These are phyloP conservation scores for Champsocephalus esox DNA, from an alignment of 2,797 vertebrate genomes.

Conservation along the genomic window DNA sequence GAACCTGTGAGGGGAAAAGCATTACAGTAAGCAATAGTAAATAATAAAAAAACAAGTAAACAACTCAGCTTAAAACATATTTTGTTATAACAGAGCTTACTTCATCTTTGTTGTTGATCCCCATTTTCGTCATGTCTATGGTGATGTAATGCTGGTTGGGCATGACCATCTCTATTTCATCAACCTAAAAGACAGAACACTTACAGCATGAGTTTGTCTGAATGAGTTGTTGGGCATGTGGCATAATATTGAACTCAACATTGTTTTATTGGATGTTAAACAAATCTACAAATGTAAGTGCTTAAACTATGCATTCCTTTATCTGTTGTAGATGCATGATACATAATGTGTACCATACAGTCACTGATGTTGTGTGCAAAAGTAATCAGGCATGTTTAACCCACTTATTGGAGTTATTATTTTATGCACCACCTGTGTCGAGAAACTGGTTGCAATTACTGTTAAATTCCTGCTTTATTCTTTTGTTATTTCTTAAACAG, in stretches of 20 bases:
- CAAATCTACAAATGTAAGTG: too few relatives aligned
- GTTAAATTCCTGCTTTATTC: too few relatives aligned
- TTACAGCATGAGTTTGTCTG: background rate
- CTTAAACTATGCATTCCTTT: background rate
- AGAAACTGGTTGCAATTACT: too few relatives aligned
- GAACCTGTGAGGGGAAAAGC: conserved; percentile 82
- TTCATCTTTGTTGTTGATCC: conserved; percentile 92
- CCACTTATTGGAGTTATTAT: too few relatives aligned
- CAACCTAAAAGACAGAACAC: conserved; percentile 85
- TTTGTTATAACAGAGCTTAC: conserved; percentile 76
- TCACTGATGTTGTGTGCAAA: background rate
- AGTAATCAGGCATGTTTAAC: background rate
- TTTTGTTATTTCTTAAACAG: too few relatives aligned
- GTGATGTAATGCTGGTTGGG: conserved; percentile 94
- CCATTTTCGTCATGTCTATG: conserved; percentile 94
- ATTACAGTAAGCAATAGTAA: background rate
- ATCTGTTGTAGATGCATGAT: background rate
- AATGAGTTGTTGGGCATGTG: background rate
- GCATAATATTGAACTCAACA: background rate
- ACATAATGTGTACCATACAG: background rate
- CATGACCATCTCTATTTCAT: conserved; percentile 92
- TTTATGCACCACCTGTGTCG: too few relatives aligned
- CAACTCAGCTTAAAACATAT: background rate
- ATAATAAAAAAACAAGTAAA: too few relatives aligned
- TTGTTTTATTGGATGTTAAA: background rate